Conservation (phyloP, 2,113 vertebrate species). For the Percopsis transmontana region DNA sequence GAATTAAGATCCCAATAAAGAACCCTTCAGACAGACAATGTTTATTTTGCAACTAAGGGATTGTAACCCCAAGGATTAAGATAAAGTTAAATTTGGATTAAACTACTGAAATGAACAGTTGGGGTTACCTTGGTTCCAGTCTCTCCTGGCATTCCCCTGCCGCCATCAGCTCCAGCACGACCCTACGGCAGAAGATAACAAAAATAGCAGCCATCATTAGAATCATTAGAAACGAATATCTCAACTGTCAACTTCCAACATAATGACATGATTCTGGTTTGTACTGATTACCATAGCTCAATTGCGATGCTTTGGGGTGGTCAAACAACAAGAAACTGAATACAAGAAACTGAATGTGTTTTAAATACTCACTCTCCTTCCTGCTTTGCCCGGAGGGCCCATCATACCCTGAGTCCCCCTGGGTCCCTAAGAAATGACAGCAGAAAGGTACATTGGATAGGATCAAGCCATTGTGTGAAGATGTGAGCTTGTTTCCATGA, state of each 20-base stretch:
- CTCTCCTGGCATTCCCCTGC: slow-evolving; percentile 95
- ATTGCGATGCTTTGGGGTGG: background rate
- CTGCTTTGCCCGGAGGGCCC: slow-evolving; percentile 88
- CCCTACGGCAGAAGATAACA: slow-evolving; percentile 77
- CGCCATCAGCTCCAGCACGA: slow-evolving; percentile 91
- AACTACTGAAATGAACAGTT: too few species aligned
- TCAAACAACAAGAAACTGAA: background rate
- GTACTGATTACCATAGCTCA: background rate
- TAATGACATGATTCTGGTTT: background rate
- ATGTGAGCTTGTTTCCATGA: background rate
- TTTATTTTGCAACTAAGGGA: too few species aligned
- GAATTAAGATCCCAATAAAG: too few species aligned
- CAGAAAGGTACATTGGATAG: too few species aligned
- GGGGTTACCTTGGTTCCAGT: slow-evolving; percentile 89
- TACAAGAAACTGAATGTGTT: background rate
- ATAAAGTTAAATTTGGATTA: too few species aligned
- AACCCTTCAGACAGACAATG: too few species aligned
- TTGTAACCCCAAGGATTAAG: too few species aligned
- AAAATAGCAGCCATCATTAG: background rate
- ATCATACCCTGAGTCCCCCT: slow-evolving; percentile 88
- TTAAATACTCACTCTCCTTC: slow-evolving; percentile 86
- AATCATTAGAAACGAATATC: too few species aligned
- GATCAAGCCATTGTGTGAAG: background rate
- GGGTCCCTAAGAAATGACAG: slow-evolving; percentile 80
- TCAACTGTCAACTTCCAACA: background rate